Conservation (phyloP, 64 coral and sea anemone species). For the Montipora capricornis region DNA sequence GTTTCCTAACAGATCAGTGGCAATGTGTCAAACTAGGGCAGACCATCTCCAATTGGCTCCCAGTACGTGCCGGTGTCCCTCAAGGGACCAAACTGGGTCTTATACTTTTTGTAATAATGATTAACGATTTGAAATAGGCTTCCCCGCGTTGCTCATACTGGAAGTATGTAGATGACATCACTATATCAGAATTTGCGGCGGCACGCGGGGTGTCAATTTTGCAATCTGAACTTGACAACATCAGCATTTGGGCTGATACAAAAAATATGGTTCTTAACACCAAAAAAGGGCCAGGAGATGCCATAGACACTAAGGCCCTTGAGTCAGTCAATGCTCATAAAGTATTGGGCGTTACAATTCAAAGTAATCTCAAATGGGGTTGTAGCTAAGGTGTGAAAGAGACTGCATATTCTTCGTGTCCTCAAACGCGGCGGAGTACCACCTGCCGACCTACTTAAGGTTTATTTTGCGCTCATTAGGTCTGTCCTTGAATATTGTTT, state of each 20-base stretch:
- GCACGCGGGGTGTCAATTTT: neutral
- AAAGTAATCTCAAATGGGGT: neutral
- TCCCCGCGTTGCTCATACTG: neutral
- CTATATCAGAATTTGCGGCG: neutral
- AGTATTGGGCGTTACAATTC: neutral
- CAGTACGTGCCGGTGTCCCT: neutral
- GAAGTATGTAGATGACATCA: slow-evolving; percentile 55
- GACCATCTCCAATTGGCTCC: neutral
- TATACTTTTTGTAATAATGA: slow-evolving; percentile 54
- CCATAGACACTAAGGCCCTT: neutral
- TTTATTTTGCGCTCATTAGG: neutral
- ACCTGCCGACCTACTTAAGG: neutral
- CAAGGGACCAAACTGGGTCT: slow-evolving; percentile 55
- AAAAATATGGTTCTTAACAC: no score
- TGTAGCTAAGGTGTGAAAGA: neutral
- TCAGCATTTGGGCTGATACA: neutral
- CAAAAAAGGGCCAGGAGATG: neutral
- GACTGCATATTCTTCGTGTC: neutral
- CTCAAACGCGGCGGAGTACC: neutral
- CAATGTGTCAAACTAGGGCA: neutral
- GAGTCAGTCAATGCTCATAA: neutral
- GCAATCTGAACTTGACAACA: neutral
- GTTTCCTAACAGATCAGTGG: no score
- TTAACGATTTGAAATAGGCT: slow-evolving; percentile 3
- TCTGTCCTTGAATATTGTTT: neutral